These are phyloP conservation scores for Megaustenia siamemsis DNA, from an alignment of 2,888 invertebrate species.

Conservation along the genomic window DNA sequence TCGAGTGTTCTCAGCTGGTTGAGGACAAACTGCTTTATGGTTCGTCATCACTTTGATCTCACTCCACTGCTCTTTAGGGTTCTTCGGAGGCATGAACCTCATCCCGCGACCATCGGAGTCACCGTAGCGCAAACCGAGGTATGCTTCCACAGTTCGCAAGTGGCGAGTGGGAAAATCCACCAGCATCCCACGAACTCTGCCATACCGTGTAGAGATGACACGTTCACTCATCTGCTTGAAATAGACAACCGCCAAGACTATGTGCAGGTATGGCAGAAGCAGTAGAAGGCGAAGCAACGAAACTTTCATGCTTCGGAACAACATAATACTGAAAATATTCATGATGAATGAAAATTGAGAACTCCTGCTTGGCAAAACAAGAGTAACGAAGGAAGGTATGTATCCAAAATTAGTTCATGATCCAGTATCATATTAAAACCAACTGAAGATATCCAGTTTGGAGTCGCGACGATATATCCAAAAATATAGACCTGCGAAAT, in stretches of 20 bases:
- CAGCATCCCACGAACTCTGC: constrained; percentile 87
- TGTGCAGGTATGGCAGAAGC: constrained; percentile 10
- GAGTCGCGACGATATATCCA: no score
- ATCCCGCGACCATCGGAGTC: constrained; percentile 92
- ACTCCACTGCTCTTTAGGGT: constrained; percentile 90
- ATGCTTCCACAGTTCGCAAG: constrained; percentile 87
- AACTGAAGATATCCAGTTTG: no score
- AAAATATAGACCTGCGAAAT: no score
- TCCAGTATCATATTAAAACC: no score
- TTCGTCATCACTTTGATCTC: constrained; percentile 85
- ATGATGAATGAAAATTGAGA: no score
- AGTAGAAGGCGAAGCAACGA: background rate
- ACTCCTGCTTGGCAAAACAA: no score
- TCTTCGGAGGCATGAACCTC: constrained; percentile 97
- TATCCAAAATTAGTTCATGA: no score
- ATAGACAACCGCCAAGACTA: constrained; percentile 58
- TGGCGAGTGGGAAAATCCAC: constrained; percentile 71
- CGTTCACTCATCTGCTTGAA: constrained; percentile 65
- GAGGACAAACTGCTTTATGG: constrained; percentile 93
- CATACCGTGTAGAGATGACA: constrained; percentile 92
- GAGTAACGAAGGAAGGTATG: no score
- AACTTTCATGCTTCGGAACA: background rate
- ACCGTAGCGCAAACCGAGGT: constrained; percentile 94
- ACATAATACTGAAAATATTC: background rate
- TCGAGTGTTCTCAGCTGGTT: constrained; percentile 89